Evolutionary conservation across 2,888 invertebrate species (phyloP), one percentile per base, ranked within the genome.

Genomic region (Philereme vetulata): DNA sequence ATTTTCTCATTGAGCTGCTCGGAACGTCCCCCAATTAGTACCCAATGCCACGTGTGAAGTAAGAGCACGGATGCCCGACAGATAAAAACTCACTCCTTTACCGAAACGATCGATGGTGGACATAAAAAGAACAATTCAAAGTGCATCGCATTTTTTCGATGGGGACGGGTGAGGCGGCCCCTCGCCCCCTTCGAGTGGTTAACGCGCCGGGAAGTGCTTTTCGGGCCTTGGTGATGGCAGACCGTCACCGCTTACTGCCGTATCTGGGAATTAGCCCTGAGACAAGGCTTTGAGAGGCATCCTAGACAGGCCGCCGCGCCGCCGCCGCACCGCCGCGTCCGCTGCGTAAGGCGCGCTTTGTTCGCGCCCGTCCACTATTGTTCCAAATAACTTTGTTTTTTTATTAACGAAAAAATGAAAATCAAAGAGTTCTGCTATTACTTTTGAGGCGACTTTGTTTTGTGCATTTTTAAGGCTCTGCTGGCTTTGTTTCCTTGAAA

Each of bases 71-170:
- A 76, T 73, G 75, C 80, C 75, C 84, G 82, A 82, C 85, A 84
- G 86, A 88, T 88, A 88, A 86, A 85, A 89, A 88, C 84, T 85
- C 88, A 82, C 85, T 88, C 88, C 88, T 90, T 89, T 85, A 82
- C 85, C 81, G 86, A 84, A 87, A 84, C 90, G 91, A 91, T 92
- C 92, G 91, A 92, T 92, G 79, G 85, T 82, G 84, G 88, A 88
- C 91, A 89, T 80, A 92, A 92, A 92, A 92, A 85, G 91, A 89
- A 90, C 91, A 90, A 89, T 90, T 82, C 81, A 80, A 88, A 88
- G 87, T 90, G 88, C 88, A 90, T 90, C 88, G 91, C 90, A 90
- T 90, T 91, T 92, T 91, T 91, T 90, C 87, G 85, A 90, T 80
- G 79, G 76, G 77, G 76, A 76, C 74, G 76, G 70, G 83, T 75